These are phyloP conservation scores for Calcarius lapponicus DNA, from an alignment of 2,797 vertebrate genomes.

Conservation along the genomic window DNA sequence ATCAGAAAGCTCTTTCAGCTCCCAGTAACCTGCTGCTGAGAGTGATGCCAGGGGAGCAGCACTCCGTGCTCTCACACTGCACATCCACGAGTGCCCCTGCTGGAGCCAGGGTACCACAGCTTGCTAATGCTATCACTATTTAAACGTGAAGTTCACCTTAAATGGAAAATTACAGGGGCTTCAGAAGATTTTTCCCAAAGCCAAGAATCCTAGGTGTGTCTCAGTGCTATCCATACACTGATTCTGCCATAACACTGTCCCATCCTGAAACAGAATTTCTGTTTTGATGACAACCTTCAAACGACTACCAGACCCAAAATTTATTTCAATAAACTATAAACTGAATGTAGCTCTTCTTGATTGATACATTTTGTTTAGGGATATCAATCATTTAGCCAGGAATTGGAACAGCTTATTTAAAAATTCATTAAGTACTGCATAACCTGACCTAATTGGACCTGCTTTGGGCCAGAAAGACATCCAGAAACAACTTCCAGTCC, in stretches of 20 bases:
- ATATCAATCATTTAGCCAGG: neutral
- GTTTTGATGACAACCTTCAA: neutral
- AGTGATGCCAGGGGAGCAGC: neutral
- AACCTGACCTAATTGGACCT: neutral
- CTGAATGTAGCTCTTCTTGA: neutral
- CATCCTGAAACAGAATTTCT: neutral
- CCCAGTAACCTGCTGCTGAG: neutral
- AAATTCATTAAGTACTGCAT: neutral
- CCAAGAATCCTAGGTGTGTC: neutral
- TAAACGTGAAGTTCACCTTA: neutral
- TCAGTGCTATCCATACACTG: neutral
- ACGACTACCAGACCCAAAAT: neutral
- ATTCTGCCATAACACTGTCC: neutral
- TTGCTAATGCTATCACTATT: neutral
- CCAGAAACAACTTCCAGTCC: neutral
- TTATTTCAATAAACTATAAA: neutral
- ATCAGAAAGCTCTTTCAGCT: neutral
- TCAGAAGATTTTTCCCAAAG: neutral
- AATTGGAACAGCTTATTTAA: neutral
- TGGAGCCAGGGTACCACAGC: neutral
- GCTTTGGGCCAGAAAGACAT: neutral
- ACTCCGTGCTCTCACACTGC: neutral
- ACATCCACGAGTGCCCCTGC: accelerated
- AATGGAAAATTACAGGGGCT: neutral
- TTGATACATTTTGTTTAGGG: neutral